A percentile compares a stretch with the other conserved stretches of the same genome.
Evolutionary conservation across 2,113 vertebrate species (phyloP).

Genomic region (Crotalus helleri): DNA sequence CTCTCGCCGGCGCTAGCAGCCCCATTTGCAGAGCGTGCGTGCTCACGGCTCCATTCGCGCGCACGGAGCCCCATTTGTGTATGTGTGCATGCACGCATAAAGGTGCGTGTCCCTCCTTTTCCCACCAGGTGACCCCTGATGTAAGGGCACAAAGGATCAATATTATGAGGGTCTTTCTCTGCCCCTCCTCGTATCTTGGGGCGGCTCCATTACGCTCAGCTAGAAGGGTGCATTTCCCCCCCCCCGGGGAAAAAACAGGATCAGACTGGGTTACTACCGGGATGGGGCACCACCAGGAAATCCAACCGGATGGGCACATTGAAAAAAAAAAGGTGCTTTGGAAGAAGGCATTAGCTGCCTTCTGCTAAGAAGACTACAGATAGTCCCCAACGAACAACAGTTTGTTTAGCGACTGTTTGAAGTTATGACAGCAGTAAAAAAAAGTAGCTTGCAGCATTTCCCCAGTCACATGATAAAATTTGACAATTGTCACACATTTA

Average conservation of each 20-base stretch:
- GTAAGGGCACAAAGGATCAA: background rate
- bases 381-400: background rate
- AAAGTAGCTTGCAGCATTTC: too few relatives aligned
- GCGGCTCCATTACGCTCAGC: background rate
- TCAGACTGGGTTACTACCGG: background rate
- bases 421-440: background rate
- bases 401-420: background rate
- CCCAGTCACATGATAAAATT: too few relatives aligned
- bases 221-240: background rate
- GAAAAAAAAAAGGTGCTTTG: background rate
- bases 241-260: background rate
- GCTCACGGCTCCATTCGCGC: too few relatives aligned
- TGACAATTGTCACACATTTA: too few relatives aligned
- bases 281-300: background rate
- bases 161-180: background rate
- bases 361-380: background rate
- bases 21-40: too few relatives aligned
- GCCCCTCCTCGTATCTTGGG: background rate
- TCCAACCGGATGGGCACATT: background rate
- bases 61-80: too few relatives aligned
- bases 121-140: too few relatives aligned
- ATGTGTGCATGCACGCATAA: too few relatives aligned
- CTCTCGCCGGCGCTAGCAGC: too few relatives aligned
- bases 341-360: background rate
- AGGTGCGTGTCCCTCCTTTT: too few relatives aligned